Evolutionary conservation across 2,113 vertebrate species (phyloP), one percentile per base, ranked within the genome.

Genomic region (Psophia crepitans): DNA sequence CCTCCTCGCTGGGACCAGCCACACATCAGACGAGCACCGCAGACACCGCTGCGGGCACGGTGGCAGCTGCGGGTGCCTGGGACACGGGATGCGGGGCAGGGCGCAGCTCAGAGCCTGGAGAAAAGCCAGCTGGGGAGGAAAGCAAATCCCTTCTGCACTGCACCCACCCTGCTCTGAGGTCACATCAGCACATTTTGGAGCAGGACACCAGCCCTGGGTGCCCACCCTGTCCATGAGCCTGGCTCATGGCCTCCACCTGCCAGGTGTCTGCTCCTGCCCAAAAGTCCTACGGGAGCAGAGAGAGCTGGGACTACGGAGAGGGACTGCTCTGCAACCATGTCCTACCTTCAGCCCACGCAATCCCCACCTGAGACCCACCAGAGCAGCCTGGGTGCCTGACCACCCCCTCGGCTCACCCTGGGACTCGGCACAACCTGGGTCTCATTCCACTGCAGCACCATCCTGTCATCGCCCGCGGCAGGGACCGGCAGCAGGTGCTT

Each of bases 61-160:
- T 5, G 2, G 53, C 64, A 27, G 26, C 24, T 16, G 5, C 11
- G 78, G 41, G 35, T 71, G 41, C 2, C 6, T 61, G 53, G 63
- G 53, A 58, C 63, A 15, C 0, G 0, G 22, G 8, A 21, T 3
- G 10, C 0, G 0, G 41, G 14, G 57, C 75, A 76, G 33, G 32
- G 23, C 23, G 13, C 51, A 41, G 48, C 48, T 69, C 26, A 17
- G 68, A 39, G 15, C 39, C 33, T 0, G 4, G 33, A 27, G 1
- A 23, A 61, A 79, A 64, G 39, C 16, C 32, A 32, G 12, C 9
- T 0, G 2, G 39, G 35, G 14, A 60, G 37, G 23, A 82, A 49
- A 75, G 46, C 19, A 30, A n/a, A n/a, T n/a, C 16, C 49, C n/a
- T 43, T 69, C 53, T 68, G 86, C 43, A 24, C 10, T 33, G 23